Base-by-base conservation (phyloP, 2,888 invertebrate species). In the Trissolcus japonicus region DNA sequence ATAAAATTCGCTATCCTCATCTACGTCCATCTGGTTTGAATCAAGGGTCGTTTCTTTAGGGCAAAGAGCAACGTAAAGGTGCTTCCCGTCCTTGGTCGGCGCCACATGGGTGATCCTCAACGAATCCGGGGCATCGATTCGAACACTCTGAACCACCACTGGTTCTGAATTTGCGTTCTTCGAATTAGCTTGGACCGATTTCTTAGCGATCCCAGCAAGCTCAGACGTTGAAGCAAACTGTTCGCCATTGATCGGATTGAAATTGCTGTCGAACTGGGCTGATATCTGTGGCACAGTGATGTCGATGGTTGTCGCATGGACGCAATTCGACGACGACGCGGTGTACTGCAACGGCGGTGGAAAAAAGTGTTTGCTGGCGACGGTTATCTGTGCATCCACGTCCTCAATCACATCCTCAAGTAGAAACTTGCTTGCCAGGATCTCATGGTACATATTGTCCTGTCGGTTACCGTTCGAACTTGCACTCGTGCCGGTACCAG, bases 401-500 rank as follows among this genome's bases (percentile, higher is more conserved):
- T 88, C 87, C 71, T 89, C 89, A 50, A 89, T 88, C n/a, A 89
- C 86, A 25, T 89, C 88, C 55, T 89, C 89, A 50, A 87, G 86
- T 16, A 89, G 81, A 79, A 89, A 86, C 81, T 90, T 89, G 41
- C 86, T 82, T 17, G 89, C 82, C 55, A 88, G 85, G 41, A 89
- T 85, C 51, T 90, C 90, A 50, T 88, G 88, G 72, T 89, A 89
- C 40, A 88, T 79, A 67, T 83, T 86, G 29, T 89, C 89, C 66
- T 89, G 89, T 13, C 89, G 86, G 21, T 88, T 88, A 9, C 86
- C 86, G 13, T 88, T 88, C 0, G 89, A 88, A 54, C 89, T 92
- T 87, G 88, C 91, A 89, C 82, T 92, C 85, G 79, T 93, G 86
- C 73, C 92, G 84, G 89, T 93, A 86, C 81, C 92, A 2, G 72